Base-by-base conservation (phyloP, 2,113 vertebrate genomes). In the Talpa occidentalis region DNA sequence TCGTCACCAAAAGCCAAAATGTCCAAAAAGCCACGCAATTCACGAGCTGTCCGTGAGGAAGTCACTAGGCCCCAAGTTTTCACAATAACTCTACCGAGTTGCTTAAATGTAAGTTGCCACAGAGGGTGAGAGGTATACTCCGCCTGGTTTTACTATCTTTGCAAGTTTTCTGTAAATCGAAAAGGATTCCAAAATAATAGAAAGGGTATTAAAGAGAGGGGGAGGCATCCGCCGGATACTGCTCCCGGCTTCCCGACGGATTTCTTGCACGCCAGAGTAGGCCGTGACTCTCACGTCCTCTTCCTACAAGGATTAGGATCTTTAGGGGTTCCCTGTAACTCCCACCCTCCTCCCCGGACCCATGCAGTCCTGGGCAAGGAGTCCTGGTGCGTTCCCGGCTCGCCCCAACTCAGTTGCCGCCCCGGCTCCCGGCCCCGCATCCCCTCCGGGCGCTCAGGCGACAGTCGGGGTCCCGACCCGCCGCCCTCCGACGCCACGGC, bases 11-110 rank as follows among this genome's bases (percentile, higher is more conserved):
- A n/a, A n/a, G n/a, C 69, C 17, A 54, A 93, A 93, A 74, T 24
- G 24, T 49, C 60, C 54, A 28, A 22, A 85, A 49, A 56, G 12
- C n/a, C 37, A 47, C 11, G 3, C 12, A 9, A 22, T 24, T 28
- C 67, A 74, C 60, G 52, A 37, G 15, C 30, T 83, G 49, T 64
- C 42, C 12, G 0, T 28, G 37, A 83, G 37, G 21, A 90, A 60
- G 59, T 70, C 62, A 70, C 59, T 60, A 81, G 59, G 15, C 73
- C 87, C 52, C 72, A 69, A 92, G 56, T 95, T 69, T 95, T 42
- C 60, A 62, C 32, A n/a, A 42, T n/a, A 47, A 74, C 40, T 69
- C 60, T 40, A n/a, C 30, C 10, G 2, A 21, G 47, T 19, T 80
- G 44, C 67, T 83, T 52, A 64, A 87, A n/a, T 88, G 47, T 69